These are phyloP conservation scores for Caenorhabditis japonica DNA, from an alignment of 2,888 invertebrate species.

Conservation along the genomic window DNA sequence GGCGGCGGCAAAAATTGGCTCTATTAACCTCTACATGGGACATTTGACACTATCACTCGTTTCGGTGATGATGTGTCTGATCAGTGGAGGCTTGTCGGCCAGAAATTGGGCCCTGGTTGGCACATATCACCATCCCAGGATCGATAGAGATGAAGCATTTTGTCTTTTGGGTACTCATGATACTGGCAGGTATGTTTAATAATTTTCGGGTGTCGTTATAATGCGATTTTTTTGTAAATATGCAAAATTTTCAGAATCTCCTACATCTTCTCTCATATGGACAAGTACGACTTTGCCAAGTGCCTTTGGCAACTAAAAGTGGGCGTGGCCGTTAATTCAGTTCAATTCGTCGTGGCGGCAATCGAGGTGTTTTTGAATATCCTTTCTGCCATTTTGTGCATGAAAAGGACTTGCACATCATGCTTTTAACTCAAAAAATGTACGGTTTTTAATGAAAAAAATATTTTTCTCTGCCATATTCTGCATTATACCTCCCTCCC, in stretches of 20 bases:
- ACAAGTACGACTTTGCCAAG: constrained; percentile 72
- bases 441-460: constrained; percentile 8
- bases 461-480: constrained; percentile 21
- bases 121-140: constrained; percentile 72
- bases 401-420: constrained; percentile 68
- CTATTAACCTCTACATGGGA: constrained; percentile 71
- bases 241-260: constrained; percentile 59
- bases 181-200: constrained; percentile 52
- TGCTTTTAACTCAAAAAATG: constrained; percentile 25
- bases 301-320: constrained; percentile 70
- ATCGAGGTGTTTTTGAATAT: constrained; percentile 70
- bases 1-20: constrained; percentile 68
- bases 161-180: constrained; percentile 75
- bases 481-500: background rate
- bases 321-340: constrained; percentile 74
- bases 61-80: constrained; percentile 72
- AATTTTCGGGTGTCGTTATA: background rate
- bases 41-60: constrained; percentile 74
- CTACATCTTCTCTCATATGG: constrained; percentile 74
- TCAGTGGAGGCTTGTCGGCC: constrained; percentile 67
- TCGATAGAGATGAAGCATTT: constrained; percentile 71
- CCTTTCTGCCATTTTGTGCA: constrained; percentile 69
- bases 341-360: constrained; percentile 72
- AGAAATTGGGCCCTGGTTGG: constrained; percentile 70
- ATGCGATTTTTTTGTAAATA: background rate